A percentile compares a stretch with the other conserved stretches of the same genome.
Conservation (phyloP, 2,797 vertebrate species). For the Melanotaenia maccullochi region DNA sequence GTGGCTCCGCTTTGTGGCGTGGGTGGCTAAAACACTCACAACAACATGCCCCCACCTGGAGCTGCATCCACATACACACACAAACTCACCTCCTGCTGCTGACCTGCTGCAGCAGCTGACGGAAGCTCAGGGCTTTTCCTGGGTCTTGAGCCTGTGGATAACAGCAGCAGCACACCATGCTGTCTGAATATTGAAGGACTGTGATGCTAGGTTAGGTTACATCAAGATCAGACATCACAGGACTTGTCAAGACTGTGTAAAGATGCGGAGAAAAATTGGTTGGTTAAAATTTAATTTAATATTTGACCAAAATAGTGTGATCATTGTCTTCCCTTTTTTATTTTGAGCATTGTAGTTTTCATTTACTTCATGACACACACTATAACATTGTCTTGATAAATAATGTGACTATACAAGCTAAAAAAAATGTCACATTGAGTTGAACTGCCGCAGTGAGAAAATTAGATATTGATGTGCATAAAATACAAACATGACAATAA, state of each 20-base stretch:
- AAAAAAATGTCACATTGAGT: background rate
- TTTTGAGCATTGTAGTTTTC: background rate
- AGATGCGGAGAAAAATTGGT: constrained; percentile 8
- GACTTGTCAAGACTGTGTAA: constrained; percentile 15
- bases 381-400: background rate
- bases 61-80: constrained; percentile 30
- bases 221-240: constrained; percentile 16
- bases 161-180: constrained; percentile 45
- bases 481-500: background rate
- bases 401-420: background rate
- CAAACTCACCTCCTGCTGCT: constrained; percentile 41
- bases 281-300: background rate
- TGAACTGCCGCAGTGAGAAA: background rate
- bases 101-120: constrained; percentile 37
- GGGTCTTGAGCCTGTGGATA: constrained; percentile 44
- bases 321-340: background rate
- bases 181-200: constrained; percentile 20
- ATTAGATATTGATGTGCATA: background rate
- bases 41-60: constrained; percentile 35
- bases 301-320: background rate
- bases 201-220: constrained; percentile 42
- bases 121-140: constrained; percentile 33
- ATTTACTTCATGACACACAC: background rate
- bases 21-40: constrained; percentile 56
- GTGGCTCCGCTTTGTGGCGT: constrained; percentile 50